Evolutionary conservation across 1,140 invertebrate species (phyloP), one percentile per base, ranked within the genome.

Genomic region (Ooceraea biroi): DNA sequence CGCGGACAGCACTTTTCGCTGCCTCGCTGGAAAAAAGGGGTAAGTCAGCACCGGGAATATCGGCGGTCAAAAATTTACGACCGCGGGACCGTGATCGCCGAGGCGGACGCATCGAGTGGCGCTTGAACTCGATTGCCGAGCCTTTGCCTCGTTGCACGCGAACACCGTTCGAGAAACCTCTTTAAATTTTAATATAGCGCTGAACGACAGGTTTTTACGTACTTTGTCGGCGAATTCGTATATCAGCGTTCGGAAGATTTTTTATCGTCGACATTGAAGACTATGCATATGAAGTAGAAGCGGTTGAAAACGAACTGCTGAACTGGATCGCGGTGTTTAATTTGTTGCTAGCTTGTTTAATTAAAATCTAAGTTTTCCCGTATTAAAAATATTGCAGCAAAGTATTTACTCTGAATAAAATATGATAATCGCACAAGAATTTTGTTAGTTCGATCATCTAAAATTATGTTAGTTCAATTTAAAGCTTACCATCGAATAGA

Each of bases 51-150:
- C 41, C 36, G 50, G 30, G 44, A 80, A 55, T 69, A 80, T 50
- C 41, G 8, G 25, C 65, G 12, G 17, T 44, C 65, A 71, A 71
- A 80, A 80, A 80, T 80, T 80, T 80, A 80, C 50, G 76, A 80
- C 7, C 76, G 65, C 65, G 30, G 61, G 19, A n/a, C 10, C 74
- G 22, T 17, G 57, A 63, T 73, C 36, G 36, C 50, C 50, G 30
- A 10, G 19, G n/a, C 50, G 52, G 19, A 25, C n/a, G 19, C 50
- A 22, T 80, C 65, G 52, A 71, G 76, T 19, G 76, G 5, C 14
- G 14, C 76, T 57, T 48, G 22, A 78, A 27, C 48, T 55, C 48
- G 30, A n/a, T 4, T 22, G 60, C 46, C 30, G 60, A n/a, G 46
- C 41, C 74, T 55, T 55, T 19, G 63, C 17, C 12, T 4, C 11